Evolutionary conservation across 2,888 invertebrate species (phyloP), one percentile per base, ranked within the genome.

Genomic region (Polymixis lichenea): DNA sequence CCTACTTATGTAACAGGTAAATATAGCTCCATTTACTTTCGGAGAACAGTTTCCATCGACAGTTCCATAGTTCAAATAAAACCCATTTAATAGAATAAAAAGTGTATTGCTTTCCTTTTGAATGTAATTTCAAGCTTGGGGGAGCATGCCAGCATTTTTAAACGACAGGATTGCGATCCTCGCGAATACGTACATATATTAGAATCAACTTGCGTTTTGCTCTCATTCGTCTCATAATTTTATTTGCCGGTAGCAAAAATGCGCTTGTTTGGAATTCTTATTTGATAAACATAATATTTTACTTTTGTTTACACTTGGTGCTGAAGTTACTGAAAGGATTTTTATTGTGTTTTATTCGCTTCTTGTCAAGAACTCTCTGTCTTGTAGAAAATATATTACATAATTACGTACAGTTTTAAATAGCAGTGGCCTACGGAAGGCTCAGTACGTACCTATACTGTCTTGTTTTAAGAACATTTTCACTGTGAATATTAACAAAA

Each of bases 171-270:
- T 90, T 91, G 92, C 93, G 87, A 91, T 90, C 87, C 89, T 85
- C 87, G 87, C 88, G 88, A 88, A 90, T 91, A 89, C 90, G 89
- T 92, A 91, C 91, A 92, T 91, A 89, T 93, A 94, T 94, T 92
- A 92, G 91, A 92, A 94, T 95, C 95, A 94, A 91, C 90, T 93
- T 91, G 91, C 89, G 92, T 95, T 95, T 93, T 91, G 90, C 89
- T 92, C 91, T 95, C 95, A 96, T 96, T 94, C 94, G 91, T 96
- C 94, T 95, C 92, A 91, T 94, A 95, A 95, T 95, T 94, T 91
- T 91, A 93, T 95, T 95, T 93, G 89, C 90, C 86, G 79, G 90
- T 85, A 87, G 90, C 87, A 89, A 90, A 90, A 91, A 91, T 91
- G 89, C 89, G 89, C 89, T 91, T 89, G 87, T 86, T 88, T 89